Evolutionary conservation across 2,113 vertebrate genomes (phyloP).

Genomic region (Cathartes aura): DNA sequence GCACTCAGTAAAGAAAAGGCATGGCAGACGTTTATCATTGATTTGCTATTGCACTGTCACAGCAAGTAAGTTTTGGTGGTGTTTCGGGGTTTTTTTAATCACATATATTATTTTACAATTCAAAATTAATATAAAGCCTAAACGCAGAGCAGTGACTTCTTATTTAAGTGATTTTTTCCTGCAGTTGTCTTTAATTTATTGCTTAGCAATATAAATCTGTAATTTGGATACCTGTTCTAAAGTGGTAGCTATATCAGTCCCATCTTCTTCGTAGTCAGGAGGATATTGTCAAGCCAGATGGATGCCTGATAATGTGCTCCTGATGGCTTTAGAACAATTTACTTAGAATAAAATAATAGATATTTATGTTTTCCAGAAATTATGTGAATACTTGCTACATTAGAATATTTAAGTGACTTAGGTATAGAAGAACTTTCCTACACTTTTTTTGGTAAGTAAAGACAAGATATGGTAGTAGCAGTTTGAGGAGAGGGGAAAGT

Average conservation of each 20-base stretch:
- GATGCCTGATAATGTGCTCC: background rate
- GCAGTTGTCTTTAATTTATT: background rate
- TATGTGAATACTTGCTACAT: background rate
- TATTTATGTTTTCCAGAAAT: background rate
- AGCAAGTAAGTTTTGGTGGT: conserved; percentile 88
- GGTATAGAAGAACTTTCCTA: background rate
- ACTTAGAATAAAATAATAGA: background rate
- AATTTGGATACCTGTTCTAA: background rate
- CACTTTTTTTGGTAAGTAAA: background rate
- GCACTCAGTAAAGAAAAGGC: conserved; percentile 98
- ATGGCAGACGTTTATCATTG: conserved; percentile 99
- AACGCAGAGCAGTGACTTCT: background rate
- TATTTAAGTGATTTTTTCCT: background rate
- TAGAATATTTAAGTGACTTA: background rate
- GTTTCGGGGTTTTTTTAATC: background rate
- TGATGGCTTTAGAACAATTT: background rate
- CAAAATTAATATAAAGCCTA: background rate
- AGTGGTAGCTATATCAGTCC: background rate
- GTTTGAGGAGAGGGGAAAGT: background rate
- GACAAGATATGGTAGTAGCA: background rate
- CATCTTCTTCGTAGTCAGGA: background rate
- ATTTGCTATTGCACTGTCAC: conserved; percentile 96
- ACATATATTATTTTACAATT: background rate
- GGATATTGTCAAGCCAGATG: background rate
- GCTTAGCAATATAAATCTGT: background rate